Conservation (phyloP, 1,140 invertebrate species). For the Forficula auricularia region DNA sequence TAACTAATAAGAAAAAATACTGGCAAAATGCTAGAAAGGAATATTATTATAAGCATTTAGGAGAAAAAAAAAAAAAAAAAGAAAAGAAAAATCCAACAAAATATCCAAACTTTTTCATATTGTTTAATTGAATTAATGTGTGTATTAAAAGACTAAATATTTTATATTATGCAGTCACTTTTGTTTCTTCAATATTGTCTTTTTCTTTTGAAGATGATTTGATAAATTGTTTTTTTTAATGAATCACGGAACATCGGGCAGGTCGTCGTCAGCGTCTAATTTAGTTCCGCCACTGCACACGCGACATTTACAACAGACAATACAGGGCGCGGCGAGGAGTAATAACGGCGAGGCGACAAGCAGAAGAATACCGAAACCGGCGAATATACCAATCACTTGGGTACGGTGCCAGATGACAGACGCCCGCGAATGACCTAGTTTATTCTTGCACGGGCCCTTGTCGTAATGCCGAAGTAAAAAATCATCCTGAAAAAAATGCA, state of each 20-base stretch:
- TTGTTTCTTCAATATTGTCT: too few species aligned
- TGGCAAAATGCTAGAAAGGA: too few species aligned
- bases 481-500: constrained; percentile 76
- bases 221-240: too few species aligned
- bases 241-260: constrained; percentile 11
- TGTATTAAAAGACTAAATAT: too few species aligned
- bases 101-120: too few species aligned
- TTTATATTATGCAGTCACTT: too few species aligned
- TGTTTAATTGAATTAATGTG: too few species aligned
- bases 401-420: constrained; percentile 94
- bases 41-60: too few species aligned
- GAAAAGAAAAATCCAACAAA: too few species aligned
- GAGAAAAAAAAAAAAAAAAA: too few species aligned
- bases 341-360: constrained; percentile 84
- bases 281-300: constrained; percentile 30
- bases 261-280: constrained; percentile 20
- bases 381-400: constrained; percentile 90
- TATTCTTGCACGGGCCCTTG: constrained; percentile 93
- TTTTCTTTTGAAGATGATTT: too few species aligned
- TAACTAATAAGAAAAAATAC: too few species aligned
- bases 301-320: constrained; percentile 88
- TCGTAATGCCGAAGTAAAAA: constrained; percentile 87
- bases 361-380: constrained; percentile 80
- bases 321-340: constrained; percentile 81
- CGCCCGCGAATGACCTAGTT: constrained; percentile 87